Evolutionary conservation across 2,113 vertebrate species (phyloP).

Genomic region (Cryptoleucopteryx plumbea): DNA sequence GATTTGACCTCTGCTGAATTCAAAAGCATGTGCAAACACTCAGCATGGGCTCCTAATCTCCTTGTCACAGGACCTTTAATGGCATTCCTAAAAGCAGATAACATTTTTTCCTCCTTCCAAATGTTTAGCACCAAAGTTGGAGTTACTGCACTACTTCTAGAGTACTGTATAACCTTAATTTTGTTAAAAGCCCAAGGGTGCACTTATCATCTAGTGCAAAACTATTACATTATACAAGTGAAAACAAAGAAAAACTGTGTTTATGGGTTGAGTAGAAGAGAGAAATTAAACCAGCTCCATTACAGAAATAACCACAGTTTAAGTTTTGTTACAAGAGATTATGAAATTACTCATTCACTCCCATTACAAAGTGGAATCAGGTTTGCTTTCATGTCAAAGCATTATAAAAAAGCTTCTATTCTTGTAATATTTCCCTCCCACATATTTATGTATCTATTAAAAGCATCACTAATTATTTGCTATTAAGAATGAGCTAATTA

Average conservation of each 20-base stretch:
- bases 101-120: not conserved
- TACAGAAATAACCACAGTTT: not conserved
- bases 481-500: constrained; percentile 3
- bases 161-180: not conserved
- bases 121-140: not conserved
- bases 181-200: not conserved
- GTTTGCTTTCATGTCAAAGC: not conserved
- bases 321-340: not conserved
- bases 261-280: not conserved
- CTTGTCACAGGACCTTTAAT: not conserved
- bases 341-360: not conserved
- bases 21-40: not conserved
- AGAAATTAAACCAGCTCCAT: not conserved
- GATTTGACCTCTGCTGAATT: not conserved
- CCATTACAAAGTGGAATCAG: not conserved
- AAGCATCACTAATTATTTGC: constrained; percentile 20
- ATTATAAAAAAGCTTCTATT: not conserved
- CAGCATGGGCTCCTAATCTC: not conserved
- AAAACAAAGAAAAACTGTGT: not conserved
- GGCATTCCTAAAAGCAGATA: not conserved
- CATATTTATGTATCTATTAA: not conserved
- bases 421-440: not conserved
- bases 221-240: not conserved
- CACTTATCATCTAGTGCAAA: not conserved
- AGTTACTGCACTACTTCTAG: not conserved